A percentile compares a stretch with the other conserved stretches of the same genome.
Evolutionary conservation across 2,113 vertebrate species (phyloP).

Genomic region (Stercorarius parasiticus): DNA sequence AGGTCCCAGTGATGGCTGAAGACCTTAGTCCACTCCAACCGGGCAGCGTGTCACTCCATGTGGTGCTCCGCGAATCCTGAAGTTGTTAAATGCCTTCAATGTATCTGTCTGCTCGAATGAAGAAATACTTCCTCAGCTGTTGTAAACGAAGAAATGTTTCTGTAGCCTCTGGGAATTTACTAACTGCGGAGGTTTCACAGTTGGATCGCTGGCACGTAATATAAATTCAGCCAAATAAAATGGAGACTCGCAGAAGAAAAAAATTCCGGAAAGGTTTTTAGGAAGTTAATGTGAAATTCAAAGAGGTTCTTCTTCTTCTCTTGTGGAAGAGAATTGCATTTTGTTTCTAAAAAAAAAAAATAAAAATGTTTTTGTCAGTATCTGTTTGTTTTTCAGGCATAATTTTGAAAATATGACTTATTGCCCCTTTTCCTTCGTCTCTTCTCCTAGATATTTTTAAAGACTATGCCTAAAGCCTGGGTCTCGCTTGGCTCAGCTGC

Average conservation of each 20-base stretch:
- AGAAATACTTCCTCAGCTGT: neutral
- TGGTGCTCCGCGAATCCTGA: neutral
- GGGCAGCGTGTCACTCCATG: accelerated
- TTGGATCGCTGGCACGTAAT: neutral
- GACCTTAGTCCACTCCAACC: neutral
- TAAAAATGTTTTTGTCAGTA: neutral
- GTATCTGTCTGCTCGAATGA: neutral
- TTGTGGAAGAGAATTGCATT: neutral
- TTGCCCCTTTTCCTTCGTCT: neutral
- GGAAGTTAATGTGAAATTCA: neutral
- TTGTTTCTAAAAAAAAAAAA: neutral
- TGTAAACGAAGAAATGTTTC: neutral
- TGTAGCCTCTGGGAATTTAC: neutral
- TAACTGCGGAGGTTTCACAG: neutral
- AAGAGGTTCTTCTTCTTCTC: too few species aligned
- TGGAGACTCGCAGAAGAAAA: neutral
- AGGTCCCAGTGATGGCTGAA: neutral
- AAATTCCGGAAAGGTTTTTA: neutral
- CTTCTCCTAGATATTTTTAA: neutral
- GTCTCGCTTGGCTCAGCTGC: neutral
- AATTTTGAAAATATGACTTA: neutral
- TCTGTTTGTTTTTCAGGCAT: neutral
- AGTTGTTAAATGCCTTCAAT: neutral
- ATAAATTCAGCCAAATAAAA: neutral
- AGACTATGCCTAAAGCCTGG: neutral